Base-by-base conservation (phyloP, 2,797 vertebrate genomes). In the Etheostoma perlongum region DNA sequence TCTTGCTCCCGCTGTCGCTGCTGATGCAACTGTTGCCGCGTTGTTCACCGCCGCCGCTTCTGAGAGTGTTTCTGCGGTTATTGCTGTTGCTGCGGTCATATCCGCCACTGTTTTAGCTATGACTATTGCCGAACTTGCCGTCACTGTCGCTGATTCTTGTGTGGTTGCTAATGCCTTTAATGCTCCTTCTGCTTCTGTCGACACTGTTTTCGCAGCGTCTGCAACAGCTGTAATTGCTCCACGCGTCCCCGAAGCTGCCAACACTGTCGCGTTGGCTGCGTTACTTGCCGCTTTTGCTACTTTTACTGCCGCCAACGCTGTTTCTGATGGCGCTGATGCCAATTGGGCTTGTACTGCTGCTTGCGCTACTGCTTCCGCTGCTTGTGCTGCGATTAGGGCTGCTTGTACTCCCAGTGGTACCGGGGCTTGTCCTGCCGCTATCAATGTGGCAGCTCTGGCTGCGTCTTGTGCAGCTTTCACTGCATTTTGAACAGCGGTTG, bases 211-310 rank as follows among this genome's bases (percentile, higher is more conserved):
- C 13, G 63, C 67, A 30, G 67, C 79, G 16, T 54, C 13, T 42
- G 25, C 25, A 7, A 59, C 14, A 30, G 30, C 71, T 18, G 4
- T 3, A 2, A 67, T 30, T 65, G 23, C 40, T n/a, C 14, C 25
- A 1, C 36, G 9, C 0, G 36, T 40, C 18, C 7, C 12, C 0
- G 12, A 58, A 4, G 63, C 66, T 58, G 66, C 83, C 6, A 14
- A 25, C 36, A 6, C 1, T 46, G 79, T 60, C 47, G 73, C 49
- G 0, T 1, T 19, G 47, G 74, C 69, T 13, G 66, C 54, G 13
- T 16, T 8, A 12, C n/a, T 67, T 67, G 82, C 77, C 11, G 79
- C 79, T 5, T 2, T 1, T 19, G 76, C 73, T 40, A 72, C 76
- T 47, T 30, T 4, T 25, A 10, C 11, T 33, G 76, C 49, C 18